These are phyloP conservation scores for Pipa parva DNA, from an alignment of 2,113 vertebrate genomes.

Conservation along the genomic window DNA sequence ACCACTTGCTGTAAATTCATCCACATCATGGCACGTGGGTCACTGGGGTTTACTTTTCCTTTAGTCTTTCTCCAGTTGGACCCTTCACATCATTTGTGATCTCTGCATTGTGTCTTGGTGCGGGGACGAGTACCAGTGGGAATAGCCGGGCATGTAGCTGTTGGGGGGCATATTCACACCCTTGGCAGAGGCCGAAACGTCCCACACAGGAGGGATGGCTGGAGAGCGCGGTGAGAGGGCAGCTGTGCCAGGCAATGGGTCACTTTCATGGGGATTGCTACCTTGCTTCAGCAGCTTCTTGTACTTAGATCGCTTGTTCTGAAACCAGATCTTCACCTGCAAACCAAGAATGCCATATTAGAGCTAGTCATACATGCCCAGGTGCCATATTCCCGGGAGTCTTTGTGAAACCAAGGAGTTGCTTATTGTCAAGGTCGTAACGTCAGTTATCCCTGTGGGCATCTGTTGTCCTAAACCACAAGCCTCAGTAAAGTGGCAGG, in stretches of 20 bases:
- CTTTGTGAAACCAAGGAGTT: too few species aligned
- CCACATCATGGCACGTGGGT: constrained; percentile 53
- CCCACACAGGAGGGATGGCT: constrained; percentile 94
- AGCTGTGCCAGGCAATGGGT: constrained; percentile 85
- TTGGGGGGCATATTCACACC: constrained; percentile 96
- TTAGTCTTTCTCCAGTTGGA: constrained; percentile 48
- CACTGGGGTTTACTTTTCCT: constrained; percentile 56
- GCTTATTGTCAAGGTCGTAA: too few species aligned
- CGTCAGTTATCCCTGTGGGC: too few species aligned
- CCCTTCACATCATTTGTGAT: constrained; percentile 83
- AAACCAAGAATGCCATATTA: constrained; percentile 38
- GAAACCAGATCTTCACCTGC: constrained; percentile 99
- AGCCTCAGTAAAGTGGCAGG: too few species aligned
- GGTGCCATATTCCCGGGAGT: too few species aligned
- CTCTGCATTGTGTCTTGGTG: constrained; percentile 99
- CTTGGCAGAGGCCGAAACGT: constrained; percentile 94
- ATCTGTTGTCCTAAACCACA: too few species aligned
- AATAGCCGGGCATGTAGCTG: constrained; percentile 98
- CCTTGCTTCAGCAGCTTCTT: constrained; percentile 98
- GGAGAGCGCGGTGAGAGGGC: constrained; percentile 92
- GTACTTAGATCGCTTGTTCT: constrained; percentile 98
- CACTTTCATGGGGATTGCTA: constrained; percentile 87
- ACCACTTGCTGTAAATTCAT: constrained; percentile 54
- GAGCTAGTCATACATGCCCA: too few species aligned
- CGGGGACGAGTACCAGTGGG: constrained; percentile 97